Percentiles rank a stretch among this genome's conserved stretches.
phyloP scores from a whole-genome alignment of 53 echinoderm and acorn worm species.

The Holothuria leucospilota region DNA sequence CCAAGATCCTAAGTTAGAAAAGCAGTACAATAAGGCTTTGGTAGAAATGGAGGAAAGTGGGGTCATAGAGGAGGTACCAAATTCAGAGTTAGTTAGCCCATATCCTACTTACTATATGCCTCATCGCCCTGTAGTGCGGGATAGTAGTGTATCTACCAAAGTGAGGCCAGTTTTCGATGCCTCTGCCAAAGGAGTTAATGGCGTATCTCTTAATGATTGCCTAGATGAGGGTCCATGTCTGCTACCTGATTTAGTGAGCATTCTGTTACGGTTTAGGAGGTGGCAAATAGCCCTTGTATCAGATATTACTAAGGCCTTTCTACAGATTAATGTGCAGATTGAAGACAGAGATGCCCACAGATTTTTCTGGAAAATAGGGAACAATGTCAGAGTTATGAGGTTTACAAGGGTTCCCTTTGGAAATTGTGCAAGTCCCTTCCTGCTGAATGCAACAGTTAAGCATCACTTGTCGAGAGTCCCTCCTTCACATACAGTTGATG shows the following conservation, averaged over 20 bases:
- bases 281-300: background rate
- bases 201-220: background rate
- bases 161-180: background rate
- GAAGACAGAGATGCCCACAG: background rate
- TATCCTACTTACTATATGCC: constrained; percentile 5
- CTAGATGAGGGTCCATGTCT: constrained; percentile 14
- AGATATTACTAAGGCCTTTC: background rate
- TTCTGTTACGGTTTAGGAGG: background rate
- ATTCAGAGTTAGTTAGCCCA: background rate
- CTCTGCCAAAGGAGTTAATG: too few species aligned
- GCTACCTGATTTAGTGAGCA: background rate
- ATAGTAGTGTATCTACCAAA: background rate
- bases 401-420: background rate
- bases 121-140: background rate
- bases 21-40: constrained; percentile 4
- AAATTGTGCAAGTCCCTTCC: background rate
- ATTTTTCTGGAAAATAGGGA: too few species aligned
- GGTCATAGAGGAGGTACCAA: background rate
- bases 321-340: background rate
- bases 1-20: background rate
- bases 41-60: too few species aligned
- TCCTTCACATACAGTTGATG: too few species aligned
- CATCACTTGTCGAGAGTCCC: background rate
- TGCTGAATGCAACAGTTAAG: background rate
- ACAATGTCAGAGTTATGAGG: background rate